phyloP scores from a whole-genome alignment of 1,140 invertebrate species.

The Macrocentrus cingulum region DNA sequence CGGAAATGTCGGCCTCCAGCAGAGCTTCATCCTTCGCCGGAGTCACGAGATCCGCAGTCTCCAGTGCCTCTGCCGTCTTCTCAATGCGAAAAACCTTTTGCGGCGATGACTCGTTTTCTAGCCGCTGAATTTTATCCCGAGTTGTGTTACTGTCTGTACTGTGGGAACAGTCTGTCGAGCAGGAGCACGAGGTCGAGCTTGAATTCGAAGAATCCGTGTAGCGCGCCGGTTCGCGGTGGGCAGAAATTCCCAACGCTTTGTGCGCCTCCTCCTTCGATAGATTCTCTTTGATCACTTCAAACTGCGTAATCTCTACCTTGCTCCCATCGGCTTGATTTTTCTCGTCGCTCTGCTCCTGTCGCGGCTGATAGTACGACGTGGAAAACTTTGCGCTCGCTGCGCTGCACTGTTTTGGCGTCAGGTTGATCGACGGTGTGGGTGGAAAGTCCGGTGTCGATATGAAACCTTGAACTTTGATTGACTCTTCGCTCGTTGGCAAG shows the following conservation, averaged over 20 bases:
- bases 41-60: constrained; percentile 39
- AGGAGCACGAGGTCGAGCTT: background rate
- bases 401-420: constrained; percentile 44
- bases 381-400: constrained; percentile 27
- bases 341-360: constrained; percentile 23
- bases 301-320: constrained; percentile 47
- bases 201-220: background rate
- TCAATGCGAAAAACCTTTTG: constrained; percentile 42
- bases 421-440: constrained; percentile 44
- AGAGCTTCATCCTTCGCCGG: constrained; percentile 48
- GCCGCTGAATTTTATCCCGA: background rate
- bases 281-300: constrained; percentile 54
- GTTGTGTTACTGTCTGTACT: background rate
- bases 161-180: background rate
- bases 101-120: constrained; percentile 40
- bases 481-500: constrained; percentile 36
- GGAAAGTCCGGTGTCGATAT: constrained; percentile 52
- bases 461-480: constrained; percentile 41
- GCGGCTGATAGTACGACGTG: constrained; percentile 49
- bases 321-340: background rate
- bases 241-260: constrained; percentile 47
- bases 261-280: constrained; percentile 45
- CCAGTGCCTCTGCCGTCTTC: constrained; percentile 33
- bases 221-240: constrained; percentile 19
- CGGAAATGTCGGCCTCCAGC: constrained; percentile 45